Conservation (phyloP, 1,140 invertebrate genomes). For the Drosophila tani region DNA sequence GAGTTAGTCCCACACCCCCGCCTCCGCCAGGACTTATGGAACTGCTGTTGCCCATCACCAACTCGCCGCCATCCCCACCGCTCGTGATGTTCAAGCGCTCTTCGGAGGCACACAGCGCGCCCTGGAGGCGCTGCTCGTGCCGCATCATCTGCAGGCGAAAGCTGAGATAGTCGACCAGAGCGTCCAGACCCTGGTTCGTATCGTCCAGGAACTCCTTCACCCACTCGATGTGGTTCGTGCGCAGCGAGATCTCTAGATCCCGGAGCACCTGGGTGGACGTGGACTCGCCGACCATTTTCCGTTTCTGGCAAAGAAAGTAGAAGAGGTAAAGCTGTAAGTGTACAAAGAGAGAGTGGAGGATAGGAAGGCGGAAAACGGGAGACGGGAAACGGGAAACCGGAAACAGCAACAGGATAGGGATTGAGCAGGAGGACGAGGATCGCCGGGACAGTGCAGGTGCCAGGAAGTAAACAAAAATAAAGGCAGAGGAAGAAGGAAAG, state of each 20-base stretch:
- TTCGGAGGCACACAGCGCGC: conserved; percentile 90
- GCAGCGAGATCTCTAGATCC: conserved; percentile 98
- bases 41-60: conserved; percentile 56
- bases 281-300: conserved; percentile 98
- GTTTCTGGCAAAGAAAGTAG: conserved; percentile 92
- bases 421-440: conserved; percentile 12
- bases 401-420: conserved; percentile 30
- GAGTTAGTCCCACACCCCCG: conserved; percentile 2
- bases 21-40: conserved; percentile 61
- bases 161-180: conserved; percentile 98
- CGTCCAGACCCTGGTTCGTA: conserved; percentile 97
- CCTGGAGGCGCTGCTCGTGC: conserved; percentile 92
- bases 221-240: conserved; percentile 99
- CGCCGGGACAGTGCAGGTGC: conserved; percentile 44
- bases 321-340: conserved; percentile 85
- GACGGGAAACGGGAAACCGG: conserved; percentile 24
- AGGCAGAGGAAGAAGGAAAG: conserved; percentile 25
- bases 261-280: conserved; percentile 99
- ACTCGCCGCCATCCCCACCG: conserved; percentile 53
- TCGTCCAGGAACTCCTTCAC: conserved; percentile 99
- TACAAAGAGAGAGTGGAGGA: conserved; percentile 57
- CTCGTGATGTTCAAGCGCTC: conserved; percentile 85
- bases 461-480: conserved; percentile 41
- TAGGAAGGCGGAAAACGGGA: conserved; percentile 21
- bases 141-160: conserved; percentile 96